Conservation (phyloP, 2,797 vertebrate species). For the Microcaecilia unicolor region DNA sequence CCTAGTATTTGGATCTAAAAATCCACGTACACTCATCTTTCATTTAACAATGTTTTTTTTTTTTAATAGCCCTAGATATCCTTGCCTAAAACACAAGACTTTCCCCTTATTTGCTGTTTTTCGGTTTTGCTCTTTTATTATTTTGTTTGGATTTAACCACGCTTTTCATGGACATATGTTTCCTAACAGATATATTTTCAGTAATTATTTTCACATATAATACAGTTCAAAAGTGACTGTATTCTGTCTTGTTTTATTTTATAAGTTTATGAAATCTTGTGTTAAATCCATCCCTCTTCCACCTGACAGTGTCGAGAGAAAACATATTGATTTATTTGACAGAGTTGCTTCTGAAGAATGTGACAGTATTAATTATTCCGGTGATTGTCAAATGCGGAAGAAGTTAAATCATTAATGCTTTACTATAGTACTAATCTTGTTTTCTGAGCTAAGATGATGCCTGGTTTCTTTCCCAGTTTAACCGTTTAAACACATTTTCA, state of each 20-base stretch:
- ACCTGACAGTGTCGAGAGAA: constrained; percentile 8
- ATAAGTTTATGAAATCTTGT: constrained; percentile 7
- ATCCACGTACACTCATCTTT: too few relatives aligned
- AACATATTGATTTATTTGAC: constrained; percentile 26
- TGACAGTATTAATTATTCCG: constrained; percentile 31
- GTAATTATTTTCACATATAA: too few relatives aligned
- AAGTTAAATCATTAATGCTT: constrained; percentile 14
- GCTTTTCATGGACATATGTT: constrained; percentile 11
- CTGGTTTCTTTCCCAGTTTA: neutral
- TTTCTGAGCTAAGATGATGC: constrained; percentile 14
- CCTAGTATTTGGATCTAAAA: constrained; percentile 7
- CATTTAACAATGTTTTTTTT: too few relatives aligned
- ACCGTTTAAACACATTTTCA: constrained; percentile 10
- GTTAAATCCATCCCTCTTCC: constrained; percentile 1
- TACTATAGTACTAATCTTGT: constrained; percentile 18
- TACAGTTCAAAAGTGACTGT: too few relatives aligned
- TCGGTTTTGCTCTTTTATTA: constrained; percentile 1
- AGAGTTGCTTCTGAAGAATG: constrained; percentile 20
- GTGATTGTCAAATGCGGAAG: constrained; percentile 13
- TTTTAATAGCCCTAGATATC: constrained; percentile 12
- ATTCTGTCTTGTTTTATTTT: constrained; percentile 15
- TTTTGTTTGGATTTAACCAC: constrained; percentile 16
- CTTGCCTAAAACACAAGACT: neutral
- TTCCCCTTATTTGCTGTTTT: constrained; percentile 12
- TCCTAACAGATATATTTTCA: neutral